These are phyloP conservation scores for Patella pellucida DNA, from an alignment of 2,888 invertebrate species.

Conservation along the genomic window DNA sequence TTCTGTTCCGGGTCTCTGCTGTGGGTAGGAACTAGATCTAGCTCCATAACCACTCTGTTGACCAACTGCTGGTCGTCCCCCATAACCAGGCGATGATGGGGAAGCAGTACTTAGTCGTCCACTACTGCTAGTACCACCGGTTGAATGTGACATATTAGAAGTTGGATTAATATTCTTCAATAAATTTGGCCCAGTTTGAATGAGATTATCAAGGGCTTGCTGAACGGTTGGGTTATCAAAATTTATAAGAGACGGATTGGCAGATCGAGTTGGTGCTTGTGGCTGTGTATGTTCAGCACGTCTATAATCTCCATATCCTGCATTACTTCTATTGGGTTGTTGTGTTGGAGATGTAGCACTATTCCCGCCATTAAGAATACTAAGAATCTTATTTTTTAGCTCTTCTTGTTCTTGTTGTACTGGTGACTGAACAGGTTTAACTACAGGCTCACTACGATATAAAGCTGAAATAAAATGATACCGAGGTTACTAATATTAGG, in stretches of 20 bases:
- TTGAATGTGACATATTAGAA: conserved; percentile 16
- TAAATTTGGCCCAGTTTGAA: conserved; percentile 69
- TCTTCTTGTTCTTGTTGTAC: conserved; percentile 74
- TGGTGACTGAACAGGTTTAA: conserved; percentile 24
- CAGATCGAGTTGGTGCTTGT: conserved; percentile 23
- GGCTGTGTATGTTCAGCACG: background rate
- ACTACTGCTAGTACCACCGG: background rate
- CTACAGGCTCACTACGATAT: conserved; percentile 3
- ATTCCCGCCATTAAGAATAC: conserved; percentile 74
- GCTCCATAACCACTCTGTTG: background rate
- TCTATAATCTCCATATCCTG: conserved; percentile 8
- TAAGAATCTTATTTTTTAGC: conserved; percentile 84
- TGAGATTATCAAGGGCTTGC: conserved; percentile 72
- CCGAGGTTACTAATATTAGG: background rate
- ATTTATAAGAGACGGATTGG: conserved; percentile 61
- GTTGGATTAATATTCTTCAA: conserved; percentile 63
- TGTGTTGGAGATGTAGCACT: conserved; percentile 14
- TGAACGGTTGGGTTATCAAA: conserved; percentile 72
- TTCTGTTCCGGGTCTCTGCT: background rate
- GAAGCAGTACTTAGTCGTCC: background rate
- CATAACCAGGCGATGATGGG: conserved; percentile 1
- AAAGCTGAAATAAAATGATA: conserved; percentile 13
- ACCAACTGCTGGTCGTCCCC: background rate
- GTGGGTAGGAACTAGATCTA: background rate
- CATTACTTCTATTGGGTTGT: conserved; percentile 15